Evolutionary conservation across 1,140 invertebrate species (phyloP), one percentile per base, ranked within the genome.

Genomic region (Tribolium madens): DNA sequence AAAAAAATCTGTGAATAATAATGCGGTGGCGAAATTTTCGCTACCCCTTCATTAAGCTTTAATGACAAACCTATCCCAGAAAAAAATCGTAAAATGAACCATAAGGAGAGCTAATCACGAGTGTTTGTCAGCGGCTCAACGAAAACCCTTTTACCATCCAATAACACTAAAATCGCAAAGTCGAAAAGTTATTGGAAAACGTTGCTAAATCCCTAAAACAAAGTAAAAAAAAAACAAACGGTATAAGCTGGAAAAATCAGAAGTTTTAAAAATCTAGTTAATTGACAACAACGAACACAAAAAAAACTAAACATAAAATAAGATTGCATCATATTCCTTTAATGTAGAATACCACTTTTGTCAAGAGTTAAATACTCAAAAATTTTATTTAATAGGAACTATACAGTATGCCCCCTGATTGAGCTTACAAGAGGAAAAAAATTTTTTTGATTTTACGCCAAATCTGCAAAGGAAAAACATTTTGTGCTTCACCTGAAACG

Each of bases 11-110:
- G 21, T 33, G 57, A 64, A 64, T 64, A 64, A 64, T 64, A 64
- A 64, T 33, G 14, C 18, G n/a, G 21, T 26, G 2, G 50, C 50
- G 17, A 21, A 64, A 13, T 64, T 64, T 64, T 64, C 57, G 13
- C 26, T 64, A 64, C 57, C 21, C 14, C 26, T 14, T 31, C 18
- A 64, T 64, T 64, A 64, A 64, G 57, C 57, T 64, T 64, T 64
- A 64, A 64, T 64, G 14, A 13, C 26, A 33, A 33, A 3, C 57
- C 57, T 13, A 12, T 33, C 26, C 12, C 14, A 1, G 10, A 33
- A 13, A 31, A 31, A 33, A 33, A 50, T 50, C 48, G 48, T 50
- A 50, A 64, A 64, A 64, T 64, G 5, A 14, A 14, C 48, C 13
- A 14, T 31, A 33, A 64, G 12, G 31, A n/a, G 57, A 33, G 57